These are phyloP conservation scores for Coenonympha glycerion DNA, from an alignment of 2,888 invertebrate genomes.

Conservation along the genomic window DNA sequence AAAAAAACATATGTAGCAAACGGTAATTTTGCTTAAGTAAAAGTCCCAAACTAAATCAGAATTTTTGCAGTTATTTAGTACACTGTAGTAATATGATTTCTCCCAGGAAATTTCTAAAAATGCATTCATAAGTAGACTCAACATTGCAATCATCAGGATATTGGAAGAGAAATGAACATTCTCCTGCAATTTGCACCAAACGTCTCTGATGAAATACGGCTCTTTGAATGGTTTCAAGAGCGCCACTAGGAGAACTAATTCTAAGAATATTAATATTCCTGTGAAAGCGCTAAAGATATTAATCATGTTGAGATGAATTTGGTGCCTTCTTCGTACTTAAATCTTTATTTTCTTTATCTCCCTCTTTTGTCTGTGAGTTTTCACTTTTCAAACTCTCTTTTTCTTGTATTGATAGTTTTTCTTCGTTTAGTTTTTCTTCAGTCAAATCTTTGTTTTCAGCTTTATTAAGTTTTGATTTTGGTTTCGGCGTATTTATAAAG, in stretches of 20 bases:
- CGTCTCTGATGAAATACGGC: constrained; percentile 44
- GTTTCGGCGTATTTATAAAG: constrained; percentile 33
- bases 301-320: constrained; percentile 36
- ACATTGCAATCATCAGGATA: constrained; percentile 29
- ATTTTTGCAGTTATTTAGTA: constrained; percentile 37
- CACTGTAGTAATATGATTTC: constrained; percentile 29
- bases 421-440: constrained; percentile 6
- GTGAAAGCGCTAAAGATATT: constrained; percentile 42
- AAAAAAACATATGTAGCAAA: constrained; percentile 41
- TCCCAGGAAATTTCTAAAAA: constrained; percentile 45
- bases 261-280: constrained; percentile 37
- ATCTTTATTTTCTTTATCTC: neutral
- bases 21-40: constrained; percentile 39
- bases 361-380: neutral
- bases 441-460: constrained; percentile 1
- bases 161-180: constrained; percentile 30
- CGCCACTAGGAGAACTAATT: constrained; percentile 41
- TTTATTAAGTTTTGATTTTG: constrained; percentile 17
- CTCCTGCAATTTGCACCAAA: constrained; percentile 40
- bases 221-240: constrained; percentile 51
- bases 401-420: constrained; percentile 10
- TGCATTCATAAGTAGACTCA: constrained; percentile 36
- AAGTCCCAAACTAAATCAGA: constrained; percentile 37
- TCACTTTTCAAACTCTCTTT: constrained; percentile 4
- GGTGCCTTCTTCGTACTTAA: neutral